A percentile compares a stretch with the other conserved stretches of the same genome.
phyloP scores from a whole-genome alignment of 2,888 invertebrate genomes.

The Xestia rhomboidea region DNA sequence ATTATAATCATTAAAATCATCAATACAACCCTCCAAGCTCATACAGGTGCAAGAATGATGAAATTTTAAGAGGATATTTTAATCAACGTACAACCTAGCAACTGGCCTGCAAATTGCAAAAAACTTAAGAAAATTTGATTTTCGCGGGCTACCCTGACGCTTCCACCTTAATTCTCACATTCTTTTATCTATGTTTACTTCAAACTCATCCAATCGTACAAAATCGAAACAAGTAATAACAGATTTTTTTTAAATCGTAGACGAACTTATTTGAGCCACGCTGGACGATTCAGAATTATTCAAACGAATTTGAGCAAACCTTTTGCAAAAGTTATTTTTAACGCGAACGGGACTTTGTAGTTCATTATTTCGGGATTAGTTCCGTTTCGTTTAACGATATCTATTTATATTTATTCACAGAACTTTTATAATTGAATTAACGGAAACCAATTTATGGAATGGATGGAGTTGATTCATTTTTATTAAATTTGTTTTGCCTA shows the following conservation, averaged over 20 bases:
- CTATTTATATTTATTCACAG: conserved; percentile 24
- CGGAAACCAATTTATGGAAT: conserved; percentile 13
- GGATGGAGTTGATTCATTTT: conserved; percentile 7
- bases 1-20: too few species aligned
- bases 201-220: conserved; percentile 4
- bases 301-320: conserved; percentile 43
- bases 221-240: conserved; percentile 20
- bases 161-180: too few species aligned
- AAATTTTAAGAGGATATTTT: too few species aligned
- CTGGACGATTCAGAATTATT: conserved; percentile 33
- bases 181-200: not conserved
- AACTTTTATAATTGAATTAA: conserved; percentile 32
- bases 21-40: too few species aligned
- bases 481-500: conserved; percentile 4
- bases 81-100: too few species aligned
- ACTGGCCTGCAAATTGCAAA: too few species aligned
- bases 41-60: too few species aligned
- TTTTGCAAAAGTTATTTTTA: conserved; percentile 43
- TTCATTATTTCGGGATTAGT: conserved; percentile 55
- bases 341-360: conserved; percentile 8
- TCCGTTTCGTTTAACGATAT: conserved; percentile 37
- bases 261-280: conserved; percentile 2
- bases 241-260: conserved; percentile 13
- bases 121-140: too few species aligned
- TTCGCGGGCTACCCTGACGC: too few species aligned